Evolutionary conservation across 2,113 vertebrate species (phyloP).

Genomic region (Barbus barbus): DNA sequence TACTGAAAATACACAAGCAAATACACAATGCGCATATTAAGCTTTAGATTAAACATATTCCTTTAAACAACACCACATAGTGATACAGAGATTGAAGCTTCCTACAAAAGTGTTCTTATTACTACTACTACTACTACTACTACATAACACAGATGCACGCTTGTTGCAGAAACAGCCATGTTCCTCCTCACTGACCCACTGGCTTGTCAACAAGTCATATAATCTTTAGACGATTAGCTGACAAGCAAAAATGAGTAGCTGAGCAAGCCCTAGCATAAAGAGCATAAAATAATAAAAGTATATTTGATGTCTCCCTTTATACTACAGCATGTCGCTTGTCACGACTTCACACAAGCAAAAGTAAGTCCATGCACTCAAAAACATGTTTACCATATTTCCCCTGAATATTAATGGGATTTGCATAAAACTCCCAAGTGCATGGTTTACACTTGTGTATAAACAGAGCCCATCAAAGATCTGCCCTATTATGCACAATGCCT

Average conservation of each 20-base stretch:
- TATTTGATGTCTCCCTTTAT: neutral
- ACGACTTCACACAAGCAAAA: constrained; percentile 4
- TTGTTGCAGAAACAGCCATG: neutral
- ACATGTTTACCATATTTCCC: constrained; percentile 26
- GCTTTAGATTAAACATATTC: neutral
- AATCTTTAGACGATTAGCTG: neutral
- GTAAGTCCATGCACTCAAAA: neutral
- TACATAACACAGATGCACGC: neutral
- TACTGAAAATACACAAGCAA: neutral
- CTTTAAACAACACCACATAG: neutral
- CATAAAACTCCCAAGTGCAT: constrained; percentile 22
- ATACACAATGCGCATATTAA: no score
- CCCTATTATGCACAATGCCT: constrained; percentile 45
- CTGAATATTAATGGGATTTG: constrained; percentile 39
- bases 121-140: no score
- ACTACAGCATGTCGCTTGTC: neutral
- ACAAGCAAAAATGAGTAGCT: neutral
- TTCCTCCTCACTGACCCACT: neutral
- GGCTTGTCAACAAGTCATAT: neutral
- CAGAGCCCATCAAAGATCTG: constrained; percentile 42
- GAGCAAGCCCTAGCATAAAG: neutral
- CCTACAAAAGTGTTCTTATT: no score
- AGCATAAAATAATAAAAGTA: neutral
- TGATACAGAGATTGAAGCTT: neutral
- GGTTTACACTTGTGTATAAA: constrained; percentile 62